Conservation (phyloP, 2,113 vertebrate genomes). For the Pica pica region DNA sequence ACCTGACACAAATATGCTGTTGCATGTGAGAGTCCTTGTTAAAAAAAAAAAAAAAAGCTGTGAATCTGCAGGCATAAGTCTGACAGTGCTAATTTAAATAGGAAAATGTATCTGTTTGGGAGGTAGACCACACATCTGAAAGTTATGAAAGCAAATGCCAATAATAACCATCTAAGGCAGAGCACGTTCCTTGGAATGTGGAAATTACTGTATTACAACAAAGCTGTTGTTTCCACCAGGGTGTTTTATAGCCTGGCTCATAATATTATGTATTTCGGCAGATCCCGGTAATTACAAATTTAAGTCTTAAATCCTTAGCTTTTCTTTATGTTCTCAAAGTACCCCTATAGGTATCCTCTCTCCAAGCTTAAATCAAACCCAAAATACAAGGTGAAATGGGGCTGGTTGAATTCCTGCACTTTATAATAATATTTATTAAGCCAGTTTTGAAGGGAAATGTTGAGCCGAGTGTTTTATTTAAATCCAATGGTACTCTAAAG, state of each 20-base stretch:
- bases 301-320: slow-evolving; percentile 68
- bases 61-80: slow-evolving; percentile 47
- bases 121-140: slow-evolving; percentile 25
- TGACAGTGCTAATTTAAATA: slow-evolving; percentile 33
- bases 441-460: slow-evolving; percentile 62
- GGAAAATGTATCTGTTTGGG: slow-evolving; percentile 16
- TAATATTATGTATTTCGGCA: slow-evolving; percentile 59
- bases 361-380: slow-evolving; percentile 68
- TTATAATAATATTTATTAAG: slow-evolving; percentile 75
- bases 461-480: slow-evolving; percentile 52
- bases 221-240: slow-evolving; percentile 39
- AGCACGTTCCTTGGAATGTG: slow-evolving; percentile 45
- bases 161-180: slow-evolving; percentile 26
- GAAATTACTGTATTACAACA: slow-evolving; percentile 52
- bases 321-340: slow-evolving; percentile 67
- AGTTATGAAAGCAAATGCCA: slow-evolving; percentile 47
- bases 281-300: slow-evolving; percentile 71
- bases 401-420: slow-evolving; percentile 71
- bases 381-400: slow-evolving; percentile 64
- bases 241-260: slow-evolving; percentile 39
- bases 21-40: background rate
- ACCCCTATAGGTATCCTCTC: slow-evolving; percentile 67
- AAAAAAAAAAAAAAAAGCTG: background rate
- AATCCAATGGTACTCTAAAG: slow-evolving; percentile 61
- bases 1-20: slow-evolving; percentile 23